Evolutionary conservation across 2,888 invertebrate species (phyloP), one percentile per base, ranked within the genome.

Genomic region (Hirtodrosophila trivittata): DNA sequence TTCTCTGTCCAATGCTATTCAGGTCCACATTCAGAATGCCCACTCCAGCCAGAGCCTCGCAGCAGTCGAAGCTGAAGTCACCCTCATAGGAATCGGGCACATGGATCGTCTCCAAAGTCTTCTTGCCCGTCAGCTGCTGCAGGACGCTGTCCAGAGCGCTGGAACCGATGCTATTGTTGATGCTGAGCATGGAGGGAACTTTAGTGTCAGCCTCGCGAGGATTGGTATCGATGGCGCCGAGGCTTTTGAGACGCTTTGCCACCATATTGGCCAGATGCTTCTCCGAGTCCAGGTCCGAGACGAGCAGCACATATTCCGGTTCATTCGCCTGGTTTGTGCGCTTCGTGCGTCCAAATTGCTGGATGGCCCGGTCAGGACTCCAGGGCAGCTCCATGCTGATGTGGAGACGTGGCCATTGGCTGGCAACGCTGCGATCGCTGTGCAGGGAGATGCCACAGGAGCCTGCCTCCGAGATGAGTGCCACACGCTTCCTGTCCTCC

Each of bases 211-310:
- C 98, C 21, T 99, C 99, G 49, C 99, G 93, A 13, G 99, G 93
- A 92, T 99, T 99, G 32, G 99, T 99, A 91, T 99, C 99, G 0
- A 99, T 99, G 1, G 99, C 99, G 1, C 99, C 99, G 75, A 97
- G 92, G 68, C 97, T 97, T 92, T 98, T 98, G 9, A 99, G 92
- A 41, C 99, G 94, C 91, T 98, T 98, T 47, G 98, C 98, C 1
- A 99, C 98, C 9, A 97, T 97, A 32, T 97, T 97, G 1, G 98
- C 98, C 92, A 99, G 99, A 75, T 99, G 93, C 51, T 98, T 93
- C 91, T 99, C 99, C 60, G 99, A 99, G 1, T 99, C 99, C 88
- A 99, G 91, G 91, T 99, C 98, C 0, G 99, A 99, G 89, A 99
- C 99, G 74, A 99, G 93, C 92, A 99, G 99, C 62, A 99, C 95